These are phyloP conservation scores for Rhabdornis inornatus DNA, from an alignment of 2,113 vertebrate genomes.

Conservation along the genomic window DNA sequence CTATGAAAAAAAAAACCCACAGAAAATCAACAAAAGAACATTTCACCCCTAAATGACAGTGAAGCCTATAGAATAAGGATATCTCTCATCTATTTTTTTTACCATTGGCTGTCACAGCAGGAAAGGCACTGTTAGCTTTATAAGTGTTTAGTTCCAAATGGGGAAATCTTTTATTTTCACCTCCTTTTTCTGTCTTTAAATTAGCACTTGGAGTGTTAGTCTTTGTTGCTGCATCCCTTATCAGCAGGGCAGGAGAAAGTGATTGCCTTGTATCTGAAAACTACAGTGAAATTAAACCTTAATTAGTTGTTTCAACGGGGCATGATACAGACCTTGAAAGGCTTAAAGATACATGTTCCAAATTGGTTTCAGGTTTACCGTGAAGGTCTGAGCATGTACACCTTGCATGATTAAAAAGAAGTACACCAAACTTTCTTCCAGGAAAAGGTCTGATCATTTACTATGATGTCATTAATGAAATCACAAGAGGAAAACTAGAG, in stretches of 20 bases:
- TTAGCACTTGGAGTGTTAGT: constrained; percentile 15
- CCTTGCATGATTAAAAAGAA: not conserved
- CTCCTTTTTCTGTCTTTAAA: constrained; percentile 32
- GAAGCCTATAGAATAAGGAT: not conserved
- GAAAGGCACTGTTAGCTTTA: constrained; percentile 9
- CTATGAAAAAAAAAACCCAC: not conserved
- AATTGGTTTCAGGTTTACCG: constrained; percentile 21
- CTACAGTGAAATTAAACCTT: constrained; percentile 58
- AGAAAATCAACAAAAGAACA: not conserved
- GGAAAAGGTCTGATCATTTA: not conserved
- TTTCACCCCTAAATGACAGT: not conserved
- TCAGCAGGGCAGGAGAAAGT: constrained; percentile 31
- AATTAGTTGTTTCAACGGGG: constrained; percentile 42
- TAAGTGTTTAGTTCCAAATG: constrained; percentile 11
- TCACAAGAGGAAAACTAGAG: not conserved
- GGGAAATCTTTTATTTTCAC: not conserved
- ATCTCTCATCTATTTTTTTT: not conserved
- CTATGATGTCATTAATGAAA: not conserved
- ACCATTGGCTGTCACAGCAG: not conserved
- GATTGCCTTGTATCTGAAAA: constrained; percentile 47
- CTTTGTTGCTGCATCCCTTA: constrained; percentile 56
- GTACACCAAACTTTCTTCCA: not conserved
- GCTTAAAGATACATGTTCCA: not conserved
- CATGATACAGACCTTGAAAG: constrained; percentile 46
- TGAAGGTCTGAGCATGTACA: not conserved